Percentiles rank a stretch among this genome's conserved stretches.
phyloP scores from a whole-genome alignment of 2,888 invertebrate species.

The Diarsia rubi region DNA sequence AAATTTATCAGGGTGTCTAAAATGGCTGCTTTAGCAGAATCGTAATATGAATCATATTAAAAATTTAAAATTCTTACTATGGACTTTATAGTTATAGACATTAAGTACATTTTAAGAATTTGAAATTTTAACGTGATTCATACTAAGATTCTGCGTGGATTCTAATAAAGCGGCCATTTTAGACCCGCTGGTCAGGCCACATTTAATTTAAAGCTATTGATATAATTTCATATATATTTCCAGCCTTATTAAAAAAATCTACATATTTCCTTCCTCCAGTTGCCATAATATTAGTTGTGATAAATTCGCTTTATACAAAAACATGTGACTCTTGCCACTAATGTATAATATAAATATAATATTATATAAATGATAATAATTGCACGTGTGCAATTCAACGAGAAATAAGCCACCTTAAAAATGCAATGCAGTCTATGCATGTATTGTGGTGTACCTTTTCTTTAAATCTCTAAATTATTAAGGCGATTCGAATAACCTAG shows the following conservation, averaged over 20 bases:
- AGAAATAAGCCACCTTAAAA: conserved; percentile 83
- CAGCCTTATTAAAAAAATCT: conserved; percentile 45
- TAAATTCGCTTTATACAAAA: conserved; percentile 71
- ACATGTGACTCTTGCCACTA: conserved; percentile 57
- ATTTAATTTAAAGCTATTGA: conserved; percentile 52
- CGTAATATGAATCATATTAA: too few relatives aligned
- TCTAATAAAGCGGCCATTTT: too few relatives aligned
- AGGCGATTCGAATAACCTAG: conserved; percentile 86
- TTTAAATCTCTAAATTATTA: conserved; percentile 81
- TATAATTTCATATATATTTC: conserved; percentile 59
- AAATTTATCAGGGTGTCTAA: too few relatives aligned
- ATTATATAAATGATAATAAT: conserved; percentile 73
- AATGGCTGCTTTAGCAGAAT: too few relatives aligned
- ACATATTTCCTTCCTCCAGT: conserved; percentile 45
- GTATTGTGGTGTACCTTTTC: conserved; percentile 77
- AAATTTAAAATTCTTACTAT: too few relatives aligned
- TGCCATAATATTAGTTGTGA: conserved; percentile 70
- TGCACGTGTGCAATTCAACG: conserved; percentile 77
- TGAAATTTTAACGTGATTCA: too few relatives aligned
- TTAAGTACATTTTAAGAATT: too few relatives aligned
- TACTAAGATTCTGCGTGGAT: too few relatives aligned
- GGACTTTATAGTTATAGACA: too few relatives aligned
- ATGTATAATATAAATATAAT: conserved; percentile 67
- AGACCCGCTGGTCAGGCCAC: too few relatives aligned
- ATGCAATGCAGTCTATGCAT: conserved; percentile 89